phyloP scores from a whole-genome alignment of 2,797 vertebrate species.

The Delichon dasypus region DNA sequence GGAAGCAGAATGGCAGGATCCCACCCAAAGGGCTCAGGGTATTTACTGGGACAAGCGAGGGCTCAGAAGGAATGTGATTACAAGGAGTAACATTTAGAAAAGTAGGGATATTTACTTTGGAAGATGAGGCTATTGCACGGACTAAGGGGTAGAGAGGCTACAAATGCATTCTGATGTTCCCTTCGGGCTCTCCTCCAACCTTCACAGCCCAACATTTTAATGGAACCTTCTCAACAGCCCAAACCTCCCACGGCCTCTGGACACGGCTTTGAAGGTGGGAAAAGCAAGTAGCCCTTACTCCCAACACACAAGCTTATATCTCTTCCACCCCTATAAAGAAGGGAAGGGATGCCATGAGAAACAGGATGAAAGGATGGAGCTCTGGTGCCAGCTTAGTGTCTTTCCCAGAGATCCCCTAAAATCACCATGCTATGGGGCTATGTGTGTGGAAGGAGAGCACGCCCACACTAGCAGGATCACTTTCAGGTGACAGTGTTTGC shows the following conservation, averaged over 20 bases:
- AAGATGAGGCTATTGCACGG: not conserved
- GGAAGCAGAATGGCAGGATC: not conserved
- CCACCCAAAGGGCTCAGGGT: not conserved
- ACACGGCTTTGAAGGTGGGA: not conserved
- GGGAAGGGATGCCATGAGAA: not conserved
- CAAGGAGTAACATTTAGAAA: not conserved
- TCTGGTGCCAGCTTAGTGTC: not conserved
- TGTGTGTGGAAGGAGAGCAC: not conserved
- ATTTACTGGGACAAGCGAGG: not conserved
- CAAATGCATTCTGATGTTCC: not conserved
- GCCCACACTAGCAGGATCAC: not conserved
- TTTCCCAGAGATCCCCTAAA: not conserved
- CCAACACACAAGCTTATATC: not conserved
- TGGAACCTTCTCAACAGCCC: not conserved
- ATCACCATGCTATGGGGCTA: not conserved
- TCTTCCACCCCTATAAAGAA: not conserved
- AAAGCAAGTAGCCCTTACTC: not conserved
- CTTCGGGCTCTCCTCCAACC: not conserved
- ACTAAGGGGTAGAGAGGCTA: not conserved
- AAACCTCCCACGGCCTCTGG: not conserved
- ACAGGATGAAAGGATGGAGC: not conserved
- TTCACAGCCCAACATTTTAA: not conserved
- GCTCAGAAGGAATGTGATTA: not conserved
- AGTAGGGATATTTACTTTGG: not conserved
- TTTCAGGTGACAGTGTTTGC: not conserved